A percentile compares a stretch with the other conserved stretches of the same genome.
phyloP scores from a whole-genome alignment of 2,113 vertebrate genomes.

The Chloropsis hardwickii region DNA sequence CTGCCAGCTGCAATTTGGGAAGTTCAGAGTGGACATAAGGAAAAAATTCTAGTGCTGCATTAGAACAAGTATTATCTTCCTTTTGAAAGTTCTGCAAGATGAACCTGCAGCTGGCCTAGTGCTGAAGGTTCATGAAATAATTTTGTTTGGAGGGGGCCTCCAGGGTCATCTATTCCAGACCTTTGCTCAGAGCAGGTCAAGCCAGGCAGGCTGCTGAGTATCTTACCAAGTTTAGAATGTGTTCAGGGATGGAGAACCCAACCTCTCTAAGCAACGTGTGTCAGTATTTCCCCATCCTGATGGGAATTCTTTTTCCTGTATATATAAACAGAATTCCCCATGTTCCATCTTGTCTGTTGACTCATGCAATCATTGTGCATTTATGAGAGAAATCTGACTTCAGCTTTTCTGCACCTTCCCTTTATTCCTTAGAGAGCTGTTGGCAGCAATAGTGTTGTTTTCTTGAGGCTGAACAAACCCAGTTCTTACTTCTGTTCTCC shows the following conservation, averaged over 20 bases:
- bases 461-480: not conserved
- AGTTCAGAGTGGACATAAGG: not conserved
- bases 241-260: not conserved
- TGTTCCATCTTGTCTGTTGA: not conserved
- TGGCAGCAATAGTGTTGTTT: not conserved
- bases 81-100: not conserved
- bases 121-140: not conserved
- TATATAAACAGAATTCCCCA: not conserved
- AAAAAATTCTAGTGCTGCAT: not conserved
- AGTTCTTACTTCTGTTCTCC: not conserved
- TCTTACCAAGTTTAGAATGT: not conserved
- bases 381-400: not conserved
- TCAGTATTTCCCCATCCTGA: not conserved
- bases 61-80: not conserved
- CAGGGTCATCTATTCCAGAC: not conserved
- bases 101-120: not conserved
- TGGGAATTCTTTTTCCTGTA: not conserved
- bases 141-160: not conserved
- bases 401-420: not conserved
- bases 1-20: not conserved
- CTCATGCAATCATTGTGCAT: not conserved
- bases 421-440: not conserved
- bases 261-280: not conserved
- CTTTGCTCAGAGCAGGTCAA: not conserved
- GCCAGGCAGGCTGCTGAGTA: not conserved